Conservation (phyloP, 2,888 invertebrate genomes). For the Parnassius glacialis region DNA sequence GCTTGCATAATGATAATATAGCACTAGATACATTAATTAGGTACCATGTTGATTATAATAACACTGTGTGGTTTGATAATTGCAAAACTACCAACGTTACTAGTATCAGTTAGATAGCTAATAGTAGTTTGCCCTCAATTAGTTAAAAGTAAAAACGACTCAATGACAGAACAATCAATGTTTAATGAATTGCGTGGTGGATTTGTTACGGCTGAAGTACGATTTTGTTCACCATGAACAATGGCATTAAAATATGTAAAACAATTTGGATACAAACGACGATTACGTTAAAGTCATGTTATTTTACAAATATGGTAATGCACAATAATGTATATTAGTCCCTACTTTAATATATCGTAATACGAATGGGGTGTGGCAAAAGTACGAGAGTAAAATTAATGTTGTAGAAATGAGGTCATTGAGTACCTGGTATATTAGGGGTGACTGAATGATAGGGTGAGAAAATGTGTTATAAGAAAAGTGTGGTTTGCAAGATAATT, state of each 20-base stretch:
- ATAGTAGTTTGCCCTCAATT: constrained; percentile 68
- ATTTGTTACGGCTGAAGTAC: constrained; percentile 36
- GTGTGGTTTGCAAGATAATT: too few species aligned
- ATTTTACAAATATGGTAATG: too few species aligned
- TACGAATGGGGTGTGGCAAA: too few species aligned
- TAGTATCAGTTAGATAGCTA: constrained; percentile 53
- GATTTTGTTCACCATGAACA: constrained; percentile 22
- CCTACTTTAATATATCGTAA: too few species aligned
- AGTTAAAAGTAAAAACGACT: constrained; percentile 60
- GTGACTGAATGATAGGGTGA: too few species aligned
- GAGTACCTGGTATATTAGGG: too few species aligned
- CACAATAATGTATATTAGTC: too few species aligned
- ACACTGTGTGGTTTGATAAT: constrained; percentile 6
- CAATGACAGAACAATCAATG: constrained; percentile 72
- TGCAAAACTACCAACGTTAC: constrained; percentile 17
- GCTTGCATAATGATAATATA: constrained; percentile 6
- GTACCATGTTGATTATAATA: constrained; percentile 2
- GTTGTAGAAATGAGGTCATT: too few species aligned
- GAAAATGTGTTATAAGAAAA: too few species aligned
- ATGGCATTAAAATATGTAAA: neutral
- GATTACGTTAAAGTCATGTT: too few species aligned
- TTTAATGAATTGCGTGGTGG: constrained; percentile 56
- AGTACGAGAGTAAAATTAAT: too few species aligned
- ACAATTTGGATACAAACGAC: neutral
- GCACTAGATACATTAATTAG: constrained; percentile 10